Percentiles rank a stretch among this genome's conserved stretches.
phyloP scores from a whole-genome alignment of 2,797 vertebrate genomes.

The Apogon hyalosoma region DNA sequence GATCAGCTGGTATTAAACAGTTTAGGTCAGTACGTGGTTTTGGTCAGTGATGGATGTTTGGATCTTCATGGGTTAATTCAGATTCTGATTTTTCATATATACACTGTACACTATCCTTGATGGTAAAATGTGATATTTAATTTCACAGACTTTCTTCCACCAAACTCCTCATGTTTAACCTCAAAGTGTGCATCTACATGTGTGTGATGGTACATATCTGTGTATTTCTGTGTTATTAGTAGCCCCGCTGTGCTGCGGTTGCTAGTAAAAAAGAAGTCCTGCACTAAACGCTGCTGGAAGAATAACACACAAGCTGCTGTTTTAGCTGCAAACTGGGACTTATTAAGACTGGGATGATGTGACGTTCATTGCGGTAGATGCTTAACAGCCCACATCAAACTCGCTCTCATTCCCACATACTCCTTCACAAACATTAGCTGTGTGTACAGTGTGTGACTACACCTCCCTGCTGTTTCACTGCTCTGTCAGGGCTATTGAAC shows the following conservation, averaged over 20 bases:
- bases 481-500: slow-evolving; percentile 48
- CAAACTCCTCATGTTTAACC: background rate
- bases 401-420: slow-evolving; percentile 34
- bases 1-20: too few relatives aligned
- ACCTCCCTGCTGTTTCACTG: slow-evolving; percentile 65
- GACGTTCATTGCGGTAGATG: slow-evolving; percentile 59
- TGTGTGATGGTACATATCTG: slow-evolving; percentile 6
- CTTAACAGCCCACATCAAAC: slow-evolving; percentile 56
- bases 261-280: slow-evolving; percentile 40
- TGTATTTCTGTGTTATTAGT: slow-evolving; percentile 40
- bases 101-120: too few relatives aligned
- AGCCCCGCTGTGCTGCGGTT: slow-evolving; percentile 29
- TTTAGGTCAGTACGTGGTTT: too few relatives aligned
- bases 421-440: slow-evolving; percentile 43
- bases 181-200: slow-evolving; percentile 1
- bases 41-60: too few relatives aligned
- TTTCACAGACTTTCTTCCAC: background rate
- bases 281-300: slow-evolving; percentile 64
- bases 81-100: too few relatives aligned
- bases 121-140: background rate
- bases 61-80: too few relatives aligned
- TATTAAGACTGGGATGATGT: slow-evolving; percentile 71
- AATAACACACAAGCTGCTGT: slow-evolving; percentile 74
- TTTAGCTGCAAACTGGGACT: slow-evolving; percentile 76
- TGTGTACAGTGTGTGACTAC: slow-evolving; percentile 36